phyloP scores from a whole-genome alignment of 1,140 invertebrate genomes.

The Periplaneta americana region DNA sequence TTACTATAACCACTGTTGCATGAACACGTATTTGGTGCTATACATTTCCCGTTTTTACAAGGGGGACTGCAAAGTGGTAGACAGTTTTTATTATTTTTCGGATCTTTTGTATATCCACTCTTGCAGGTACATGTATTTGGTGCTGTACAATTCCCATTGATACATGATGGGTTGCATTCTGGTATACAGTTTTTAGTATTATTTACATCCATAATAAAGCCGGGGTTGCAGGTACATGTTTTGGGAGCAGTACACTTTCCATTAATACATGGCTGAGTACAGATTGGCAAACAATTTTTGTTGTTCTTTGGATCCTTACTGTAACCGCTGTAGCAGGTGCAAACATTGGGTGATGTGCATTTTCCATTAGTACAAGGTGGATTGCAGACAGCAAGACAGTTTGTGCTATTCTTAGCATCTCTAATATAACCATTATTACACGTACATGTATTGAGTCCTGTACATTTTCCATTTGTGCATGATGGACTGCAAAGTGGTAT shows the following conservation, averaged over 20 bases:
- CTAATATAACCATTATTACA: constrained; percentile 33
- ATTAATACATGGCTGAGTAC: constrained; percentile 23
- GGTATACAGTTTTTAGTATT: constrained; percentile 1
- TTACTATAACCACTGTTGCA: constrained; percentile 32
- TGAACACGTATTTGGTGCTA: constrained; percentile 45
- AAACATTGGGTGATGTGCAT: constrained; percentile 32
- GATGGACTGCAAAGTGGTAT: constrained; percentile 49
- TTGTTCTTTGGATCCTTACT: constrained; percentile 22
- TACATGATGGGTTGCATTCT: constrained; percentile 31
- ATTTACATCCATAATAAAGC: constrained; percentile 18
- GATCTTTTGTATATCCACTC: constrained; percentile 34
- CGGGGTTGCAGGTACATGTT: constrained; percentile 27
- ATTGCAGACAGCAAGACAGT: constrained; percentile 22
- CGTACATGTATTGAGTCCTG: constrained; percentile 45
- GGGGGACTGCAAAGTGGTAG: constrained; percentile 48
- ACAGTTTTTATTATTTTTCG: constrained; percentile 23
- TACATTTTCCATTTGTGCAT: constrained; percentile 52
- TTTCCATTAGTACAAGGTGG: constrained; percentile 18
- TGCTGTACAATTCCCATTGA: constrained; percentile 41
- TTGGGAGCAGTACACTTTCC: constrained; percentile 28
- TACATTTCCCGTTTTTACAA: constrained; percentile 52
- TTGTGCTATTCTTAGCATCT: constrained; percentile 1
- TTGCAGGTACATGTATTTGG: constrained; percentile 41
- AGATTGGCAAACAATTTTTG: constrained; percentile 20
- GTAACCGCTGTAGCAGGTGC: constrained; percentile 36